These are phyloP conservation scores for Drosophila ustulata DNA, from an alignment of 2,888 invertebrate species.

Conservation along the genomic window DNA sequence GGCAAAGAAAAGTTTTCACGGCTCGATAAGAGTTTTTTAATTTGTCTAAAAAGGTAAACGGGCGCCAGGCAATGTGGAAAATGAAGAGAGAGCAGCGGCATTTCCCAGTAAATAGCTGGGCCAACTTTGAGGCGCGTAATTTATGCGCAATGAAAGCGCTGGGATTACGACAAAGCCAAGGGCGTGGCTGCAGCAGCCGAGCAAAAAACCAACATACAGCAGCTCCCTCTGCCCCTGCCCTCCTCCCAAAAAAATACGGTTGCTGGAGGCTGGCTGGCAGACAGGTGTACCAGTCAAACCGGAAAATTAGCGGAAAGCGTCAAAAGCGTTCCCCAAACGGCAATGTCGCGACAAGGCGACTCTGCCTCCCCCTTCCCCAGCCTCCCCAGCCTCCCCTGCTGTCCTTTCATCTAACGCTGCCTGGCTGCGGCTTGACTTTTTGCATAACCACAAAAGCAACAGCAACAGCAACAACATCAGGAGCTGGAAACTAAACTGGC, in stretches of 20 bases:
- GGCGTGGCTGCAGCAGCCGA: slow-evolving; percentile 43
- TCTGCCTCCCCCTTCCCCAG: background rate
- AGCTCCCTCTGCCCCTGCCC: background rate
- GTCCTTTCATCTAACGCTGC: background rate
- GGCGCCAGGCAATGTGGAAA: background rate
- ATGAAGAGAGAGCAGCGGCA: background rate
- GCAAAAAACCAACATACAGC: slow-evolving; percentile 40
- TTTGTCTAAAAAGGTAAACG: slow-evolving; percentile 72
- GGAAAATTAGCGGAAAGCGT: slow-evolving; percentile 81
- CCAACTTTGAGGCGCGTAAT: slow-evolving; percentile 74
- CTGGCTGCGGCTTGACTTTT: slow-evolving; percentile 50
- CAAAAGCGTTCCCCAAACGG: slow-evolving; percentile 79
- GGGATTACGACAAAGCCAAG: slow-evolving; percentile 63
- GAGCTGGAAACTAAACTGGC: slow-evolving; percentile 52
- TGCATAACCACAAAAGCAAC: slow-evolving; percentile 65
- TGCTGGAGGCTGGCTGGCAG: slow-evolving; percentile 46
- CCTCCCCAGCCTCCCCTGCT: background rate
- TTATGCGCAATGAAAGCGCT: slow-evolving; percentile 78
- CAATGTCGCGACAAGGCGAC: slow-evolving; percentile 66
- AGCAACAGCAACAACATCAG: slow-evolving; percentile 32
- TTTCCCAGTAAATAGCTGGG: slow-evolving; percentile 14
- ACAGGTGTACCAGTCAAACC: slow-evolving; percentile 75
- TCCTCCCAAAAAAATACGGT: background rate
- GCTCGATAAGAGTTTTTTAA: slow-evolving; percentile 79
- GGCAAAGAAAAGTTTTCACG: slow-evolving; percentile 67